Evolutionary conservation across 2,113 vertebrate genomes (phyloP), one percentile per base, ranked within the genome.

Genomic region (Mormyrus iriodes): DNA sequence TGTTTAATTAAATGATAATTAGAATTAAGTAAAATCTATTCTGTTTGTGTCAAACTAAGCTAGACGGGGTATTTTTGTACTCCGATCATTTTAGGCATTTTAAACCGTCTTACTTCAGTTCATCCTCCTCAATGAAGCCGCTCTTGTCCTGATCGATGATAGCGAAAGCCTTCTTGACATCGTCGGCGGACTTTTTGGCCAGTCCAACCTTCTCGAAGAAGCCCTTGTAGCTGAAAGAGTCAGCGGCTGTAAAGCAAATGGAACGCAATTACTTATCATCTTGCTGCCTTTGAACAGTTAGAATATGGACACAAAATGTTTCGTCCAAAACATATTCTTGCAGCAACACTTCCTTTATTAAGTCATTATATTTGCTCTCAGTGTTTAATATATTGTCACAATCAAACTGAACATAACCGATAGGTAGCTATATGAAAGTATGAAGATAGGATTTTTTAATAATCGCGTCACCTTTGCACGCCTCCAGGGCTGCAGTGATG

Each of bases 101-200:
- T 84, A 85, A 27, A n/a, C 3, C 1, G 46, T 90, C 93, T 96
- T 94, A 97, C 97, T 96, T 95, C 53, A 97, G 95, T 90, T 98
- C 96, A 0, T 96, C 97, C 92, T 97, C 96, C 94, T 98, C 97
- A 61, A 96, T 96, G 94, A 94, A 97, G 46, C 95, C 95, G 61
- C 96, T 97, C 93, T 95, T 94, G 95, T 97, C 97, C 94, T 95
- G 96, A 92, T 97, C 97, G 61, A 98, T 95, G 93, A 97, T 95
- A 53, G 3, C 55, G 92, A 97, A 97, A 88, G 96, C 95, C 93
- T 93, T 94, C 94, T 96, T 96, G 90, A 97, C 90, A 0, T 96
- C 94, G 0, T 94, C 96, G 0, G 90, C 8, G 21, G 93, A 91
- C 93, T 97, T 97, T 90, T 61, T 90, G n/a, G 91, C 0, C 94